Percentiles rank a stretch among this genome's conserved stretches.
Evolutionary conservation across 2,888 invertebrate genomes (phyloP).

Genomic region (Rotaria socialis): DNA sequence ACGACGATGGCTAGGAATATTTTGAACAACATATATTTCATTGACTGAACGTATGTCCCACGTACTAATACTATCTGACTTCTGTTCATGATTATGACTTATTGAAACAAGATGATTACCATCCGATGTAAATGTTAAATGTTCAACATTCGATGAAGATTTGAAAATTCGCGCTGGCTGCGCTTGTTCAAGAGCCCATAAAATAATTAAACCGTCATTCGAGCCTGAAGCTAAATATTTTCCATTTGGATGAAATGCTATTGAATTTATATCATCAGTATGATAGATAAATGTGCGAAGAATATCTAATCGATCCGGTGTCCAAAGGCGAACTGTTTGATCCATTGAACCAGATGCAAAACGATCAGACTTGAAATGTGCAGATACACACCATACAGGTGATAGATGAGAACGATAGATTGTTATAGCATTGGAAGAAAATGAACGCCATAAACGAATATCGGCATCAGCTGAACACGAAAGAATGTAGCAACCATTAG

Average conservation of each 20-base stretch:
- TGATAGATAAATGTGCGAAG: slow-evolving; percentile 26
- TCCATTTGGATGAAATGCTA: slow-evolving; percentile 80
- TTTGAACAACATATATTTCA: neutral
- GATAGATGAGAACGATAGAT: slow-evolving; percentile 31
- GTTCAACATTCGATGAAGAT: neutral
- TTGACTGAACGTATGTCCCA: slow-evolving; percentile 33
- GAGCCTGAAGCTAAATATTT: slow-evolving; percentile 72
- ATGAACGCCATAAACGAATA: slow-evolving; percentile 71
- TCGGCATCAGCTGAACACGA: slow-evolving; percentile 82
- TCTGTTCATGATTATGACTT: neutral
- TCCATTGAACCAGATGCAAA: slow-evolving; percentile 37
- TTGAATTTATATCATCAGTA: slow-evolving; percentile 47
- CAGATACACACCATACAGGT: slow-evolving; percentile 20
- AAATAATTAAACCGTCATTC: slow-evolving; percentile 1
- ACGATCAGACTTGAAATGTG: neutral
- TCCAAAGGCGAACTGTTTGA: slow-evolving; percentile 15
- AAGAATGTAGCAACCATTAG: slow-evolving; percentile 80
- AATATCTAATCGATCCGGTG: slow-evolving; percentile 1
- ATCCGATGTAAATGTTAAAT: slow-evolving; percentile 21
- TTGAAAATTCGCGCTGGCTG: slow-evolving; percentile 10
- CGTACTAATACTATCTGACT: neutral
- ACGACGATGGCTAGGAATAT: neutral
- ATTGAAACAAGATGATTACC: neutral
- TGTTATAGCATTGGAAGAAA: neutral
- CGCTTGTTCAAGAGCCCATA: slow-evolving; percentile 11